Base-by-base conservation (phyloP, 2,797 vertebrate genomes). In the Parotocinclus haroldoi region DNA sequence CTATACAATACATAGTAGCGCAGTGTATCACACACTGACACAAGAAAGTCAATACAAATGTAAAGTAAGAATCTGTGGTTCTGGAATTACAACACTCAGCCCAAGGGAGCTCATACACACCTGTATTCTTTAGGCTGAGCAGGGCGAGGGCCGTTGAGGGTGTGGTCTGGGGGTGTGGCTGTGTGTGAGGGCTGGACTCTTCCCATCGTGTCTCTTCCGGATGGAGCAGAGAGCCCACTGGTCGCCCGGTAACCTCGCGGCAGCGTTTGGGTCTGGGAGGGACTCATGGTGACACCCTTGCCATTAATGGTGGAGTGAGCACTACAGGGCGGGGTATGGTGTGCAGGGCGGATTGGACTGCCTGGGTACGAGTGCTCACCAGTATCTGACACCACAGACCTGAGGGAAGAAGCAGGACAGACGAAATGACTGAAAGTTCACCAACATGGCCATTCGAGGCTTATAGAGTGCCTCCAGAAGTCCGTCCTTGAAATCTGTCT, bases 51-150 rank as follows among this genome's bases (percentile, higher is more conserved):
- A 27, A 27, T 27, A 27, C 2, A 27, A 27, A 27, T 27, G 27
- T 27, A 27, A 27, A 2, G 27, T 5, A 27, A 27, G 27, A 5
- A 27, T 5, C 5, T 27, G 27, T 27, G 27, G 27, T 5, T 27
- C 27, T 27, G 27, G 27, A 27, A 5, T 27, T 27, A 2, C 27
- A 27, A 27, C 27, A 27, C 27, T 2, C 2, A 27, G 27, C 27
- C 27, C 27, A 27, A 2, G 27, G 27, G 27, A 27, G 27, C 27
- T 2, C 27, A 27, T 48, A 51, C 53, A 10, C 3, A 58, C 81
- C 93, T 86, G 78, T 93, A 95, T 40, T 95, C 94, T 83, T 96
- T 96, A 69, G 91, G 78, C 0, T 91, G 82, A 79, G 91, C 90
- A 40, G 92, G 91, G 27, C 92, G 84, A 0, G 94, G 94, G n/a